Percentiles rank a stretch among this genome's conserved stretches.
Conservation (phyloP, 2,113 vertebrate genomes). For the Ochotona princeps region DNA sequence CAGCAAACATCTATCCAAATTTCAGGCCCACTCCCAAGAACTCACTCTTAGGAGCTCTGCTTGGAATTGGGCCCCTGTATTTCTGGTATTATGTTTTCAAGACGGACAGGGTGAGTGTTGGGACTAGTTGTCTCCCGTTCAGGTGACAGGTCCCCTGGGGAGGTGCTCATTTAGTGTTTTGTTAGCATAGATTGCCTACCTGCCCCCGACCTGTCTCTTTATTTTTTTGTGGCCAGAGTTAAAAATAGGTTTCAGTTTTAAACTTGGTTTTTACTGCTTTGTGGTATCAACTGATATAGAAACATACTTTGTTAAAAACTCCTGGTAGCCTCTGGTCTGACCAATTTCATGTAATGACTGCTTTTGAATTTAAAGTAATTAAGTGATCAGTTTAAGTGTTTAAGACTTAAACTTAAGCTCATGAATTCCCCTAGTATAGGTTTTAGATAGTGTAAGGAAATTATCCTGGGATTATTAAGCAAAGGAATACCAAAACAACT, state of each 20-base stretch:
- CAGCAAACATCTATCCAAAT: constrained; percentile 86
- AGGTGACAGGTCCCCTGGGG: not conserved
- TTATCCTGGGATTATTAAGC: constrained; percentile 41
- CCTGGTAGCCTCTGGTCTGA: constrained; percentile 17
- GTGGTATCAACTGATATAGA: not conserved
- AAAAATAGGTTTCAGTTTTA: not conserved
- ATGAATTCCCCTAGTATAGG: not conserved
- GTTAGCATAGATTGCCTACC: no score
- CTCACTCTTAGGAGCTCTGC: constrained; percentile 87
- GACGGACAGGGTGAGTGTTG: constrained; percentile 88
- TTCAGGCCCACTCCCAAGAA: constrained; percentile 90
- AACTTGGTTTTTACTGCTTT: constrained; percentile 50
- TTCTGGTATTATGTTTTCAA: constrained; percentile 87
- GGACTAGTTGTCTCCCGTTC: not conserved
- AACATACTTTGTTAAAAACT: constrained; percentile 43
- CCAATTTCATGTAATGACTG: constrained; percentile 34
- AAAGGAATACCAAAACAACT: constrained; percentile 11
- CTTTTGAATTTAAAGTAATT: constrained; percentile 28
- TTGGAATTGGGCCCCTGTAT: constrained; percentile 88
- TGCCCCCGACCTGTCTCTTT: not conserved
- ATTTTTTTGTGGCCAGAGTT: not conserved
- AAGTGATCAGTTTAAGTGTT: constrained; percentile 45
- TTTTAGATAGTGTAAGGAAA: constrained; percentile 49
- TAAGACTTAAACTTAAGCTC: constrained; percentile 35
- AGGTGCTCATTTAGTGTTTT: not conserved